phyloP scores from a whole-genome alignment of 2,113 vertebrate genomes.

The Prunella himalayana region DNA sequence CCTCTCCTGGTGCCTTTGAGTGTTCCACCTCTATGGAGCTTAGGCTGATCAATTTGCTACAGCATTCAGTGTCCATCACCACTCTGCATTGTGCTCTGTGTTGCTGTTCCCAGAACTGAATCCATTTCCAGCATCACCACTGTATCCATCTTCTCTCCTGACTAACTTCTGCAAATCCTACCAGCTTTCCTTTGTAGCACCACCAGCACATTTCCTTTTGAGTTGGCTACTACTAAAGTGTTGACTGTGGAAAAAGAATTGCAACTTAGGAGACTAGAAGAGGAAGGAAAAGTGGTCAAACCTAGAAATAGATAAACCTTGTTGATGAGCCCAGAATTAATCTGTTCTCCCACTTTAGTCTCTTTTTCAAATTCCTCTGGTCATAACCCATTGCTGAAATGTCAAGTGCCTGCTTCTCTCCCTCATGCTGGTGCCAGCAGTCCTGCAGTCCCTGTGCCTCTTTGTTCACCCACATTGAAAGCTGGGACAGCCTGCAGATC shows the following conservation, averaged over 20 bases:
- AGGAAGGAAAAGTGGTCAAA: neutral
- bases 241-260: neutral
- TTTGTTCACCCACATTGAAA: rapidly evolving
- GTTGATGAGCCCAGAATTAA: neutral
- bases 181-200: neutral
- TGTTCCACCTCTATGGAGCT: neutral
- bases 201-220: rapidly evolving
- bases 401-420: neutral
- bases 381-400: neutral
- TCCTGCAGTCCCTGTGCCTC: neutral
- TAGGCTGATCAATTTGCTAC: neutral
- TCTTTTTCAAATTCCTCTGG: neutral
- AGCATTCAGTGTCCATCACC: neutral
- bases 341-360: neutral
- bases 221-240: neutral
- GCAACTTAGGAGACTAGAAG: neutral
- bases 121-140: neutral
- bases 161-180: neutral
- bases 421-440: neutral
- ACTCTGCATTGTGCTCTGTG: neutral
- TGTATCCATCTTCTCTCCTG: neutral
- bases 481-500: neutral
- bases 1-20: neutral
- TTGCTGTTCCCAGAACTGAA: neutral
- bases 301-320: neutral